These are phyloP conservation scores for Lasioglossum leucozonium DNA, from an alignment of 2,888 invertebrate species.

Conservation along the genomic window DNA sequence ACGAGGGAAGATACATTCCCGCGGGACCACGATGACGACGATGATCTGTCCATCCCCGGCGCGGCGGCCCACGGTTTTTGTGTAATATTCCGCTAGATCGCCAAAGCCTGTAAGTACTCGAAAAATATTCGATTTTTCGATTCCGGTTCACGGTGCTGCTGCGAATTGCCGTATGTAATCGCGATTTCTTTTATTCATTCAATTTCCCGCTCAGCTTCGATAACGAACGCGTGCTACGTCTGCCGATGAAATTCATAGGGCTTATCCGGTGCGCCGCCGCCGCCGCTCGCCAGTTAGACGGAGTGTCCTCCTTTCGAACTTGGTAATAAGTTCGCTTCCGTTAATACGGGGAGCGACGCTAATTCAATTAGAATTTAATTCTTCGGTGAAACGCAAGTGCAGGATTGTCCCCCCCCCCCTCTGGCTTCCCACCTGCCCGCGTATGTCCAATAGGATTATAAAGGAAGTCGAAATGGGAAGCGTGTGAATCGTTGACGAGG, in stretches of 20 bases:
- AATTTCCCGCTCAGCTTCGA: slow-evolving; percentile 4
- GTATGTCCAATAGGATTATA: neutral
- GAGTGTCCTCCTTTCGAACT: slow-evolving; percentile 33
- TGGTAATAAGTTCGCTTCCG: slow-evolving; percentile 29
- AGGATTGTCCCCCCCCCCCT: neutral
- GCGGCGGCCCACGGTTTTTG: slow-evolving; percentile 6
- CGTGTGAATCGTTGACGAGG: neutral
- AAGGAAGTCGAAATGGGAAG: neutral
- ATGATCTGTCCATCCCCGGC: neutral
- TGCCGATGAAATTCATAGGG: slow-evolving; percentile 38
- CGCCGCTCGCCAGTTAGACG: slow-evolving; percentile 14
- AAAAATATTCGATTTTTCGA: slow-evolving; percentile 4
- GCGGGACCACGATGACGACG: neutral
- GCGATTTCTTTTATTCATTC: slow-evolving; percentile 57
- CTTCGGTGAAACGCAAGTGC: neutral
- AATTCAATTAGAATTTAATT: slow-evolving; percentile 27
- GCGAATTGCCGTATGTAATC: slow-evolving; percentile 13
- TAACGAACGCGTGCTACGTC: slow-evolving; percentile 24
- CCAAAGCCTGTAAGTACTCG: slow-evolving; percentile 1
- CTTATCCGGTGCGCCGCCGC: neutral
- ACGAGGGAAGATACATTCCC: slow-evolving; percentile 28
- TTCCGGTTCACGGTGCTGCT: neutral
- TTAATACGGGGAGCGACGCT: slow-evolving; percentile 33
- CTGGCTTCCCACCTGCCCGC: neutral
- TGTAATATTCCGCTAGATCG: slow-evolving; percentile 39